Percentiles rank a stretch among this genome's conserved stretches.
Conservation (phyloP, 2,888 invertebrate species). For the Prosopocoilus inquinatus region DNA sequence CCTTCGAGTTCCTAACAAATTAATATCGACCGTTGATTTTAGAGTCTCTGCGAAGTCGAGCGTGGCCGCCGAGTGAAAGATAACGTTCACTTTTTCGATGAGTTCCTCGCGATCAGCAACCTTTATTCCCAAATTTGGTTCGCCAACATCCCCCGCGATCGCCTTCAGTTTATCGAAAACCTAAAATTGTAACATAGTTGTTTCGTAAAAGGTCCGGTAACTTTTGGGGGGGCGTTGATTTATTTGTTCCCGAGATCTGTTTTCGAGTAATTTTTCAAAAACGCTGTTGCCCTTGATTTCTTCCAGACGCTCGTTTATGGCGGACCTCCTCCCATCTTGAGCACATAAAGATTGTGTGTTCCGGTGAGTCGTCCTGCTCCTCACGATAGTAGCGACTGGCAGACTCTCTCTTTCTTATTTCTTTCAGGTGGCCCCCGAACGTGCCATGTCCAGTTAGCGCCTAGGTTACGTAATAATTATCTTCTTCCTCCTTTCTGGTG, state of each 20-base stretch:
- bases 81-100: conserved; percentile 75
- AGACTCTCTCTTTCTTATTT: too few relatives aligned
- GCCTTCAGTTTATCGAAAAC: conserved; percentile 48
- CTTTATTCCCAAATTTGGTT: conserved; percentile 71
- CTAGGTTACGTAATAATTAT: too few relatives aligned
- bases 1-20: conserved; percentile 81
- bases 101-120: conserved; percentile 62
- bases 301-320: conserved; percentile 70
- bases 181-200: conserved; percentile 30
- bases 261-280: conserved; percentile 43
- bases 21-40: conserved; percentile 79
- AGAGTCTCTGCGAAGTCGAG: conserved; percentile 88
- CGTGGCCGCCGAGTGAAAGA: conserved; percentile 94
- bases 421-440: too few relatives aligned
- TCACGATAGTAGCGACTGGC: too few relatives aligned
- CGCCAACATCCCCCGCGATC: conserved; percentile 76
- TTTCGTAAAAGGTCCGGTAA: not conserved
- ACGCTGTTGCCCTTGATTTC: conserved; percentile 82
- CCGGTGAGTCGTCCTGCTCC: too few relatives aligned
- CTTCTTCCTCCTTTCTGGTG: too few relatives aligned
- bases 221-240: too few relatives aligned
- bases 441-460: too few relatives aligned
- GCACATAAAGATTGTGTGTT: too few relatives aligned
- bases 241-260: conserved; percentile 40
- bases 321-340: too few relatives aligned